Evolutionary conservation across 2,113 vertebrate genomes (phyloP).

Genomic region (Opisthocomus hoazin): DNA sequence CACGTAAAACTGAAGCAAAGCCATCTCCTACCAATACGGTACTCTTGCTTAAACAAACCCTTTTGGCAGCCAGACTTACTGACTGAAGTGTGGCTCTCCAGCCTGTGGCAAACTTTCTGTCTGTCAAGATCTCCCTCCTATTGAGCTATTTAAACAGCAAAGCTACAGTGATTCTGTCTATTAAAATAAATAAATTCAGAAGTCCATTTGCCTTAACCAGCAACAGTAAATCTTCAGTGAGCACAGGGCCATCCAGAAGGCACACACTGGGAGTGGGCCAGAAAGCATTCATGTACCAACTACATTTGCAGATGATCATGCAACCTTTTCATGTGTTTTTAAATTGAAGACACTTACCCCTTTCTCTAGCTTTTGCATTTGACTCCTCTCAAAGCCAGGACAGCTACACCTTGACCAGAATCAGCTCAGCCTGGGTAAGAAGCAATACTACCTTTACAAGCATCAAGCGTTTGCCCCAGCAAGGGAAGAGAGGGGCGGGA

Average conservation of each 20-base stretch:
- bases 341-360: background rate
- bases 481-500: background rate
- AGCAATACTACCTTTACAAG: background rate
- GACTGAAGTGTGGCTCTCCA: background rate
- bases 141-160: background rate
- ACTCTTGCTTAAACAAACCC: background rate
- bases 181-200: background rate
- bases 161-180: background rate
- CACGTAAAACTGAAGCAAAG: background rate
- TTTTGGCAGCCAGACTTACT: background rate
- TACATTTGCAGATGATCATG: background rate
- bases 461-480: background rate
- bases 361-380: background rate
- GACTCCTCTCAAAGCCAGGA: background rate
- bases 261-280: fast-evolving
- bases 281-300: background rate
- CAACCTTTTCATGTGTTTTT: background rate
- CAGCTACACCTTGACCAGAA: background rate
- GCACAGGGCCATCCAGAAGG: background rate
- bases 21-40: background rate
- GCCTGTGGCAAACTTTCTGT: background rate
- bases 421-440: fast-evolving
- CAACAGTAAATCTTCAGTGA: background rate
- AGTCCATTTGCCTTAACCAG: background rate
- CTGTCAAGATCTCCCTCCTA: background rate